Percentiles rank a stretch among this genome's conserved stretches.
Evolutionary conservation across 1,140 invertebrate genomes (phyloP).

Genomic region (Drosophila eugracilis): DNA sequence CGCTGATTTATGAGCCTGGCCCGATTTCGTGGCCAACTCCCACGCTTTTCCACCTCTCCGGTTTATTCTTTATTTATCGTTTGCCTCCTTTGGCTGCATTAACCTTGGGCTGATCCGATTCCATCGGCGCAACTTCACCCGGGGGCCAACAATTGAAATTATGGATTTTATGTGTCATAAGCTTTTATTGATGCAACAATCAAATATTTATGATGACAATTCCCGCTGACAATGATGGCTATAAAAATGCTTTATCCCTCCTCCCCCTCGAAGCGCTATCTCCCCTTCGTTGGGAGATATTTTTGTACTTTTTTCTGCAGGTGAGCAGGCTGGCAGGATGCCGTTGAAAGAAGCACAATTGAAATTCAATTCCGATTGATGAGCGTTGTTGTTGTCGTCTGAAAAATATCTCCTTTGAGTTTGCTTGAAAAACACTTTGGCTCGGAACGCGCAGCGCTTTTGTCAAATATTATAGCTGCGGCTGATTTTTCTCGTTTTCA

Average conservation of each 20-base stretch:
- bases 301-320: slow-evolving; percentile 20
- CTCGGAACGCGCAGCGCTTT: too few species aligned
- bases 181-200: slow-evolving; percentile 83
- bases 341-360: too few species aligned
- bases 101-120: slow-evolving; percentile 49
- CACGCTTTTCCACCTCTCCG: not conserved
- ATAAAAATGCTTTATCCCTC: slow-evolving; percentile 71
- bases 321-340: not conserved
- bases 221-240: slow-evolving; percentile 78
- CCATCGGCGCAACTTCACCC: slow-evolving; percentile 21
- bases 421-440: slow-evolving; percentile 12
- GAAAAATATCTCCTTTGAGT: slow-evolving; percentile 15
- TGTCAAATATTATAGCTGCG: too few species aligned
- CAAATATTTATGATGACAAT: slow-evolving; percentile 83
- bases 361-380: slow-evolving; percentile 51
- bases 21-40: slow-evolving; percentile 5
- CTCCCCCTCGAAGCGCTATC: slow-evolving; percentile 13
- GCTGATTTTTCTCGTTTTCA: too few species aligned
- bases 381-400: slow-evolving; percentile 9
- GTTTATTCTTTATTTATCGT: slow-evolving; percentile 50
- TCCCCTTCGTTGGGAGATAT: slow-evolving; percentile 3
- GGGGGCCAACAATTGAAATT: slow-evolving; percentile 77
- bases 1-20: slow-evolving; percentile 33
- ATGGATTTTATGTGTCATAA: slow-evolving; percentile 83
- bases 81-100: slow-evolving; percentile 49